A percentile compares a stretch with the other conserved stretches of the same genome.
phyloP scores from a whole-genome alignment of 1,140 invertebrate genomes.

The Drosophila rufa region DNA sequence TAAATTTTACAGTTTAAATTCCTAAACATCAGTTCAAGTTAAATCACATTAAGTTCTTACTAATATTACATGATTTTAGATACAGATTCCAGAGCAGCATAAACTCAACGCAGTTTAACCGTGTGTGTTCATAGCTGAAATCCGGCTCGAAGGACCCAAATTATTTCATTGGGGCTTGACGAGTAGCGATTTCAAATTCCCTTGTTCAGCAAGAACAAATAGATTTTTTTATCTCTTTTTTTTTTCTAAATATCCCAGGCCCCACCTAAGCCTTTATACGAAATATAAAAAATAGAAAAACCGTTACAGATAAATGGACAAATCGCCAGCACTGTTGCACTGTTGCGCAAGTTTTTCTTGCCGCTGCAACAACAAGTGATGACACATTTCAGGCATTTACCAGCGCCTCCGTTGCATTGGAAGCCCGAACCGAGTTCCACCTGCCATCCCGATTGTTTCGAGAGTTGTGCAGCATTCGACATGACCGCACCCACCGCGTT shows the following conservation, averaged over 20 bases:
- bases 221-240: too few relatives aligned
- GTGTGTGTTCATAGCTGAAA: too few relatives aligned
- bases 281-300: too few relatives aligned
- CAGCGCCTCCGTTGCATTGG: slow-evolving; percentile 15
- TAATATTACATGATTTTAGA: neutral
- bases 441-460: slow-evolving; percentile 55
- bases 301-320: neutral
- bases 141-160: too few relatives aligned
- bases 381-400: slow-evolving; percentile 76
- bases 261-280: too few relatives aligned
- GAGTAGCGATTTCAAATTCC: too few relatives aligned
- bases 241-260: neutral
- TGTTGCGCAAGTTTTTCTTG: slow-evolving; percentile 36
- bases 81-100: neutral
- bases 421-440: slow-evolving; percentile 7
- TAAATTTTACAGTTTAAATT: too few relatives aligned
- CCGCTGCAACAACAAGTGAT: slow-evolving; percentile 59
- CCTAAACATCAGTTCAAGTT: neutral
- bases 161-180: too few relatives aligned
- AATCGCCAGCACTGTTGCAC: slow-evolving; percentile 11
- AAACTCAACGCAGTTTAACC: too few relatives aligned
- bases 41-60: neutral
- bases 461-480: slow-evolving; percentile 30
- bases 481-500: slow-evolving; percentile 17
- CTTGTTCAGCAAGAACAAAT: too few relatives aligned